A percentile compares a stretch with the other conserved stretches of the same genome.
Conservation (phyloP, 2,888 invertebrate species). For the Smittia aterrima region DNA sequence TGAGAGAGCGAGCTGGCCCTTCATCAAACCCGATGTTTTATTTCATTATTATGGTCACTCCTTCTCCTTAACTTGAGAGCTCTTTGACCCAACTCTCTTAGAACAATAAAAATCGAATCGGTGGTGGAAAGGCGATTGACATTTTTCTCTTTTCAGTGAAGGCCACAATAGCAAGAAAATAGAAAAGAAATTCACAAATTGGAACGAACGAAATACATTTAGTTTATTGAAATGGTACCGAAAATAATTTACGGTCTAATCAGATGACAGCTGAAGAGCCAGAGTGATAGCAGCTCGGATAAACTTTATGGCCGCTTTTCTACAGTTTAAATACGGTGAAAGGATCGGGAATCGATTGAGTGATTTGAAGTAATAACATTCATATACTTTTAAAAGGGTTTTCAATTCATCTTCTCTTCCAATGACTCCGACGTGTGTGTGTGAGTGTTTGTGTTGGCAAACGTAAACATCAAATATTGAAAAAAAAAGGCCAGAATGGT, state of each 20-base stretch:
- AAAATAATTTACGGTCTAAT: constrained; percentile 39
- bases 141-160: background rate
- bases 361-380: constrained; percentile 37
- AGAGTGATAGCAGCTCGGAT: background rate
- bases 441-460: background rate
- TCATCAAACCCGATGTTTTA: constrained; percentile 9
- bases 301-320: background rate
- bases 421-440: background rate
- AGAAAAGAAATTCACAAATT: constrained; percentile 11
- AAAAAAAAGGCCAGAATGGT: constrained; percentile 34
- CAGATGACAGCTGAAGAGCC: constrained; percentile 28
- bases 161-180: background rate
- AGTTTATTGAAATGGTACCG: constrained; percentile 31
- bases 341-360: constrained; percentile 29
- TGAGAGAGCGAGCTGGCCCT: constrained; percentile 6
- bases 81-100: background rate
- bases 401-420: constrained; percentile 22
- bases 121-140: background rate
- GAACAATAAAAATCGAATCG: background rate
- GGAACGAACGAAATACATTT: constrained; percentile 17
- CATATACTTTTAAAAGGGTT: constrained; percentile 41
- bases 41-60: background rate
- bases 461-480: background rate
- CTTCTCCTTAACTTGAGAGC: background rate
- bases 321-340: background rate